Base-by-base conservation (phyloP, 2,797 vertebrate species). In the Malurus leucopterus region DNA sequence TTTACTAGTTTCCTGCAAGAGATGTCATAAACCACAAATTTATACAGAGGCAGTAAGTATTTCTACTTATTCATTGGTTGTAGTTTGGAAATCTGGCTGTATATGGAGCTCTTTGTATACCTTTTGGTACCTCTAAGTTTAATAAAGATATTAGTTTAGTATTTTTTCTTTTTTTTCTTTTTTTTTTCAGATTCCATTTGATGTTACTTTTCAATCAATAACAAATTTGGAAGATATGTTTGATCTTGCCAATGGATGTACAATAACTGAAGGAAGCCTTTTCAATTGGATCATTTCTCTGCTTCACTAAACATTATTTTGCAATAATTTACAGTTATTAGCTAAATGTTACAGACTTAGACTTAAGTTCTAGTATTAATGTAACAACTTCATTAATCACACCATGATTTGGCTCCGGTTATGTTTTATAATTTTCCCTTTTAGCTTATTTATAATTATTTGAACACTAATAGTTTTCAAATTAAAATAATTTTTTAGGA, bases 201-300 rank as follows among this genome's bases (percentile, higher is more conserved):
- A 97, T 27, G 14, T 97, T 84, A 97, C 96, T 40, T 93, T 96
- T 88, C 93, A 96, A 74, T 94, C 94, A 78, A 91, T 98, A 92
- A 51, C 89, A 86, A 95, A 88, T 86, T 96, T 98, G 73, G 97
- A 98, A 96, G 95, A 92, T 86, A 97, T 98, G 90, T 98, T 98
- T 94, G 97, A 98, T 96, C 97, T 96, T 74, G 91, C 95, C 46
- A 95, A 77, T 63, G 98, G 98, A 22, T 97, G 96, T 77, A 86
- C 79, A 74, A 27, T 98, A 92, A 88, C 94, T 24, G 95, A 93
- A 90, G 96, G 95, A 95, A 96, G 77, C 51, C 94, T 98, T 58
- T 97, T 97, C 67, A 83, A 78, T 4, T 98, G 98, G 98, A 92
- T 98, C 4, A 61, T 96, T 64, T 97, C 98, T n/a, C 91, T 98